phyloP scores from a whole-genome alignment of 1,140 invertebrate genomes.

The Calycopis cecrops region DNA sequence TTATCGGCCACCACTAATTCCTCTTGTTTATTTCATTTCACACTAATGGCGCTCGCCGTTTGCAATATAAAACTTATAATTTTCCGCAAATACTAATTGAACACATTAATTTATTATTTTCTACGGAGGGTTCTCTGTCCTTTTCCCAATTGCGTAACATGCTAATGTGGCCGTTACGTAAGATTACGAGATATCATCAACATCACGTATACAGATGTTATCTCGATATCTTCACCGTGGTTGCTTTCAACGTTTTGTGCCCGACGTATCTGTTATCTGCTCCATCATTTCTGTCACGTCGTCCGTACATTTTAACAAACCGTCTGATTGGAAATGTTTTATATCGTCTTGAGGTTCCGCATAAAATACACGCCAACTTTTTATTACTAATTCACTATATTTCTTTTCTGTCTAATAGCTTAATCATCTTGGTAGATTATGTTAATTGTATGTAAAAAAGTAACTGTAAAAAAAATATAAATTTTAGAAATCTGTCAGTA shows the following conservation, averaged over 20 bases:
- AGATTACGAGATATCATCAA: constrained; percentile 42
- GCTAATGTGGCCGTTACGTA: constrained; percentile 32
- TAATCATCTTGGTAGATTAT: no score
- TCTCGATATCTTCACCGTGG: constrained; percentile 41
- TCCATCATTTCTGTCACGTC: constrained; percentile 33
- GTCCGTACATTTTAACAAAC: constrained; percentile 15
- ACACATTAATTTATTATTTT: constrained; percentile 1
- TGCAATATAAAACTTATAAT: no score
- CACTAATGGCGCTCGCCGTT: constrained; percentile 37
- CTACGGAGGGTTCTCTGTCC: constrained; percentile 1
- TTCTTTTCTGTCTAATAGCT: no score
- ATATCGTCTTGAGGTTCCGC: neutral
- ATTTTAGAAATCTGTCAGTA: no score
- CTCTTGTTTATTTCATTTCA: constrained; percentile 64
- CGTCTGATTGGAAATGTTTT: neutral
- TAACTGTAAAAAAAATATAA: no score
- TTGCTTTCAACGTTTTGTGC: constrained; percentile 39
- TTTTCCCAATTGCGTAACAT: constrained; percentile 7
- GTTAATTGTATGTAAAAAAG: no score
- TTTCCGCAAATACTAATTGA: neutral
- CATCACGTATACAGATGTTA: constrained; percentile 52
- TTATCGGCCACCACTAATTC: constrained; percentile 59
- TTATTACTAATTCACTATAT: no score
- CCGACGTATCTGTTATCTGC: constrained; percentile 44
- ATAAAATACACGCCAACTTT: no score